Evolutionary conservation across 2,888 invertebrate genomes (phyloP), one percentile per base, ranked within the genome.

Genomic region (Notodonta ziczac): DNA sequence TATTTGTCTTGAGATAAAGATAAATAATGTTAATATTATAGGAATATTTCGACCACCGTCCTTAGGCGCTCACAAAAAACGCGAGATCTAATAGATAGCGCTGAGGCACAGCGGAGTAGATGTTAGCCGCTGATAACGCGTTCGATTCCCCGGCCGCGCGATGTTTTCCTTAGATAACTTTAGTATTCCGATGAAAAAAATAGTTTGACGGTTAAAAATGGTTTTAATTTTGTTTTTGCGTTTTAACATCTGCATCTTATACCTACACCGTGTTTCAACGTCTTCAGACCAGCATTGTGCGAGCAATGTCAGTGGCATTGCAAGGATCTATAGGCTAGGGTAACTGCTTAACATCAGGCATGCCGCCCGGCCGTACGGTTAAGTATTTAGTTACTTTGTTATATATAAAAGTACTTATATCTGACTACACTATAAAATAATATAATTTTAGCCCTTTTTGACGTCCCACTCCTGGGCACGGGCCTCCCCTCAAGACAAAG

Each of bases 101-200:
- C 62, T 63, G 64, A 65, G 61, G 68, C 69, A 67, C 74, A 72
- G 80, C 81, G 74, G 77, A 74, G 80, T 77, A 78, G 91, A 91
- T 91, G 76, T 74, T 67, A 81, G 73, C 81, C 64, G 62, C 61
- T 70, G 91, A 92, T 92, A 91, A 82, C 79, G 64, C 72, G 82
- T 90, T 90, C 86, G 91, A 90, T 89, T 89, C 91, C 88, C 86
- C 82, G 76, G 80, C 74, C 73, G 80, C 73, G 73, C 78, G 89
- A 90, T 89, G 81, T 83, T 82, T 76, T 79, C 76, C 69, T 69
- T 62, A 81, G 90, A 91, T 91, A 87, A 86, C 74, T 70, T 77
- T 77, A 77, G 78, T 84, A 82, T 88, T 90, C 87, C 84, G 82
- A 80, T 82, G 55, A 81, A 85, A 85, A 83, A 81, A 79, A 78